Percentiles rank a stretch among this genome's conserved stretches.
These are phyloP conservation scores for Antrozous pallidus DNA, from an alignment of 2,797 vertebrate species.

Conservation along the genomic window DNA sequence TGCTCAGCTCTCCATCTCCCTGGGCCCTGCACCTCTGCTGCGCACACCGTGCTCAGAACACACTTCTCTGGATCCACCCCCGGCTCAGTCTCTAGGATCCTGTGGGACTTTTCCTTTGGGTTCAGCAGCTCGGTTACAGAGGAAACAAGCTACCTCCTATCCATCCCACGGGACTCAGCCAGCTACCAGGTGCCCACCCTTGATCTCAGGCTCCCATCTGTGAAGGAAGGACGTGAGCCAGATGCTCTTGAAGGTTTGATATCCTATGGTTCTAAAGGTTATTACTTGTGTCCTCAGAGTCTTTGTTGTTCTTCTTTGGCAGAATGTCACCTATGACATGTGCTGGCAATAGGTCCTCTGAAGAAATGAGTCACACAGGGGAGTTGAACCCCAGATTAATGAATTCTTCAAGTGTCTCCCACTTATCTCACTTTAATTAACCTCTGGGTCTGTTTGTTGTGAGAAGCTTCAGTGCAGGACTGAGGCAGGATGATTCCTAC, in stretches of 20 bases:
- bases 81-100: neutral
- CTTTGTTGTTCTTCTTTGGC: neutral
- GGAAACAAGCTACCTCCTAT: neutral
- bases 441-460: neutral
- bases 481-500: neutral
- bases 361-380: neutral
- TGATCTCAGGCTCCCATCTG: neutral
- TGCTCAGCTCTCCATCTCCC: neutral
- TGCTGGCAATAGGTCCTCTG: neutral
- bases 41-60: neutral
- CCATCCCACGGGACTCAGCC: neutral
- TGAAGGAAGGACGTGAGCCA: neutral
- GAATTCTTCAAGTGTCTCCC: neutral
- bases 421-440: constrained; percentile 43
- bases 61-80: neutral
- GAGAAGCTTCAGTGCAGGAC: neutral
- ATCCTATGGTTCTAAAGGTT: neutral
- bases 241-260: neutral
- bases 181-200: neutral
- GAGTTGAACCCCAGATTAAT: constrained; percentile 17
- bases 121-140: neutral
- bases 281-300: neutral
- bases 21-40: neutral
- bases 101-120: neutral
- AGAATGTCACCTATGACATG: neutral